Conservation (phyloP, 2,797 vertebrate species). For the Phyllotis vaccarum region DNA sequence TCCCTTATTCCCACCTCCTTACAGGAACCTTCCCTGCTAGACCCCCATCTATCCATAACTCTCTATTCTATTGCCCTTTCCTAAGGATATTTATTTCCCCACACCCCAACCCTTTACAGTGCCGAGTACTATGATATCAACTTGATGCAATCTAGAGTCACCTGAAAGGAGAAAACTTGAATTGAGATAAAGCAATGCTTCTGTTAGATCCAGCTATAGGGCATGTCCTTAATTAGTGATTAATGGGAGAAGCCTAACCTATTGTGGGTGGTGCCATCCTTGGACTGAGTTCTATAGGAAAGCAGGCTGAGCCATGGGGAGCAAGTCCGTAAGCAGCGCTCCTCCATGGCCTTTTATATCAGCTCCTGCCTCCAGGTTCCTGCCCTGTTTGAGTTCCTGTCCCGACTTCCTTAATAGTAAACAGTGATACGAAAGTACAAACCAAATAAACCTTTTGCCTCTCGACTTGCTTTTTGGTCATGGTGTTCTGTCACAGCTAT, state of each 20-base stretch:
- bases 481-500: background rate
- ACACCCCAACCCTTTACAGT: background rate
- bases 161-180: background rate
- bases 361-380: background rate
- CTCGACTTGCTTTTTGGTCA: background rate
- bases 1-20: background rate
- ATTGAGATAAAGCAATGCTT: background rate
- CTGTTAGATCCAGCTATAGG: background rate
- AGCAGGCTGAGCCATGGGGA: background rate
- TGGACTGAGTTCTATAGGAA: background rate
- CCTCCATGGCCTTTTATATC: background rate
- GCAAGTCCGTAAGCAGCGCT: background rate
- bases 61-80: background rate
- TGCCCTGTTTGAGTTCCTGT: background rate
- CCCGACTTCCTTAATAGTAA: background rate
- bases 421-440: background rate
- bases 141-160: background rate
- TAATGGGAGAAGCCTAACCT: background rate
- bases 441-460: background rate
- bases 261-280: background rate
- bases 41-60: background rate
- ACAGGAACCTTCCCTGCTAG: background rate
- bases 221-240: background rate
- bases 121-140: background rate
- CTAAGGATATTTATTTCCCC: background rate